Evolutionary conservation across 2,797 vertebrate genomes (phyloP).

Genomic region (Pangasius krempfi): DNA sequence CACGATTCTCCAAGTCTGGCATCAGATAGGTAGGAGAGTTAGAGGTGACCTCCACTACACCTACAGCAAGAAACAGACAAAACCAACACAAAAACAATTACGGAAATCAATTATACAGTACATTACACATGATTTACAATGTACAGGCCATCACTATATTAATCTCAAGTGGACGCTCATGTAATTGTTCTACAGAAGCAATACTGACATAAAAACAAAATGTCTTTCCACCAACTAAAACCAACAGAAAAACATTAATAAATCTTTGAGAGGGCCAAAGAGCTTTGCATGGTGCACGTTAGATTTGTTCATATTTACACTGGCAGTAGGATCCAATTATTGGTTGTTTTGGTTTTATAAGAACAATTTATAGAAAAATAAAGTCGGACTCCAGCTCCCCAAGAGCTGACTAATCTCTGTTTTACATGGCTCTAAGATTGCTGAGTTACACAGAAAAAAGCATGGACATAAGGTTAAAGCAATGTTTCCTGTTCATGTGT

Average conservation of each 20-base stretch:
- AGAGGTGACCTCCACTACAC: slow-evolving; percentile 66
- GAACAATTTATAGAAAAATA: slow-evolving; percentile 61
- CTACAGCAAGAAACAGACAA: slow-evolving; percentile 40
- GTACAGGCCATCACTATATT: neutral
- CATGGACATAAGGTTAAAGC: slow-evolving; percentile 16
- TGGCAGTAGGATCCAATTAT: slow-evolving; percentile 53
- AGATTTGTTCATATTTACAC: slow-evolving; percentile 69
- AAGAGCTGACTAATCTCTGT: slow-evolving; percentile 51
- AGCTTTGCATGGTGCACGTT: slow-evolving; percentile 26
- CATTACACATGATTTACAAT: slow-evolving; percentile 18
- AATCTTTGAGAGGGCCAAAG: slow-evolving; percentile 49
- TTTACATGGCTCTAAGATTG: slow-evolving; percentile 44
- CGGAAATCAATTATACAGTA: neutral
- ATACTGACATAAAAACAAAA: slow-evolving; percentile 48
- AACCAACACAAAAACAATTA: slow-evolving; percentile 1
- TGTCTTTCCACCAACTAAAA: slow-evolving; percentile 58
- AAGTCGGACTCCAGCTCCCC: slow-evolving; percentile 42
- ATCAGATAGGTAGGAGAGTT: slow-evolving; percentile 60
- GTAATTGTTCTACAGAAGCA: neutral
- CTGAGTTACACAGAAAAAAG: slow-evolving; percentile 14
- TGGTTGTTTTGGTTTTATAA: slow-evolving; percentile 45
- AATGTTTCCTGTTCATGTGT: slow-evolving; percentile 26
- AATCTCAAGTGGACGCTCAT: neutral
- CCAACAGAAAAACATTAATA: slow-evolving; percentile 61
- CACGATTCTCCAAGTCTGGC: slow-evolving; percentile 60